Evolutionary conservation across 2,797 vertebrate genomes (phyloP).

Genomic region (Leptodactylus fallax): DNA sequence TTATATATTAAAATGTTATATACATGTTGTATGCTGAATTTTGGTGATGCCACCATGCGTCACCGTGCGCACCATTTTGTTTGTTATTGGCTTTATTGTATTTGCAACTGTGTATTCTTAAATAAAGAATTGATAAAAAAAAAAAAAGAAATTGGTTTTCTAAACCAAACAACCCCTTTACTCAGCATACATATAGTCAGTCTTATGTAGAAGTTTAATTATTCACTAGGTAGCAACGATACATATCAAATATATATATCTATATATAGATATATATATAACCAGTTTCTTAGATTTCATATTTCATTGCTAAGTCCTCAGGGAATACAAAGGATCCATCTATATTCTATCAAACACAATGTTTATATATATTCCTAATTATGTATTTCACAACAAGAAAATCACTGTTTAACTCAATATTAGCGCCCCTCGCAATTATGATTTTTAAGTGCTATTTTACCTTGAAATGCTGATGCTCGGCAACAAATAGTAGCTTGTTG

Average conservation of each 20-base stretch:
- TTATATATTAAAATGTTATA: no score
- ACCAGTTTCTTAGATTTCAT: background rate
- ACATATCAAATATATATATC: no score
- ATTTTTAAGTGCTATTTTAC: slow-evolving; percentile 14
- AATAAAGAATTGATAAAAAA: no score
- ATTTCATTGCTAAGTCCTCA: background rate
- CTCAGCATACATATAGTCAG: background rate
- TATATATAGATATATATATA: no score
- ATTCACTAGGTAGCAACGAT: background rate
- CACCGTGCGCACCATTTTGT: no score
- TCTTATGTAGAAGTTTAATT: background rate
- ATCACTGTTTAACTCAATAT: slow-evolving; percentile 27
- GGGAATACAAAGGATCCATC: background rate
- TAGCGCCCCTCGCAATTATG: background rate
- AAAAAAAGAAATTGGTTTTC: background rate
- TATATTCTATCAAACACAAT: background rate
- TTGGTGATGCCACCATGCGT: no score
- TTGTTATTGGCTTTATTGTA: no score
- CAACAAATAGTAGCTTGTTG: slow-evolving; percentile 40
- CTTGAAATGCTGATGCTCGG: slow-evolving; percentile 14
- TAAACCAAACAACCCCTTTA: background rate
- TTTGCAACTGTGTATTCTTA: no score
- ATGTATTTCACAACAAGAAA: background rate
- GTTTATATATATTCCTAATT: slow-evolving; percentile 20
- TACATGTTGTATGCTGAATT: no score